Conservation (phyloP, 2,888 invertebrate species). For the Caenorhabditis panamensis region DNA sequence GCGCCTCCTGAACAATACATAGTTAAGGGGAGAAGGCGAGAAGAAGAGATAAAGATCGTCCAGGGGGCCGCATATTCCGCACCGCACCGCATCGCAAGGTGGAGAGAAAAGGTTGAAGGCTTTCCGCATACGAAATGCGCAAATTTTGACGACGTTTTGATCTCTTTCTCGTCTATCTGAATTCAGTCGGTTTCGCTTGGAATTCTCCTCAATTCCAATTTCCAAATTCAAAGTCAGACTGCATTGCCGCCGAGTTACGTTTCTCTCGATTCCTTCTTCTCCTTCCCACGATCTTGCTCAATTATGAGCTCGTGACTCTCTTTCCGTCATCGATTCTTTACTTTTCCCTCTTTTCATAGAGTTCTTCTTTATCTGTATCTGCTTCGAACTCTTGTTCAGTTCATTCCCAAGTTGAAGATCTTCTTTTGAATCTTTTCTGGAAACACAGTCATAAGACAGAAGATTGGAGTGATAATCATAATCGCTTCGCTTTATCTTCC, state of each 20-base stretch:
- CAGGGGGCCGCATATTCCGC: constrained; percentile 16
- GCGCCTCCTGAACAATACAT: constrained; percentile 50
- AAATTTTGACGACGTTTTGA: constrained; percentile 25
- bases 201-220: no score
- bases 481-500: not conserved
- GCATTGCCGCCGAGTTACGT: not conserved
- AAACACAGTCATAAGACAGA: not conserved
- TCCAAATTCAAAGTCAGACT: no score
- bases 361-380: not conserved
- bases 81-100: constrained; percentile 10
- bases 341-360: not conserved
- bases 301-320: constrained; percentile 39
- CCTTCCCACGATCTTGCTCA: constrained; percentile 43
- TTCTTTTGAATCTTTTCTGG: not conserved
- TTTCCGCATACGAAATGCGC: constrained; percentile 21
- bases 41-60: constrained; percentile 44
- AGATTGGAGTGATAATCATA: not conserved
- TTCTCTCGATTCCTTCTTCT: not conserved
- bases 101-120: not conserved
- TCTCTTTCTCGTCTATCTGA: not conserved
- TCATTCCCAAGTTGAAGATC: not conserved
- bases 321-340: constrained; percentile 7
- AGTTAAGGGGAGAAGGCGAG: constrained; percentile 44
- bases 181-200: not conserved
- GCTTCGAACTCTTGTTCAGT: not conserved